Percentiles rank a stretch among this genome's conserved stretches.
These are phyloP conservation scores for Troglohyphantes excavatus DNA, from an alignment of 2,888 invertebrate genomes.

Conservation along the genomic window DNA sequence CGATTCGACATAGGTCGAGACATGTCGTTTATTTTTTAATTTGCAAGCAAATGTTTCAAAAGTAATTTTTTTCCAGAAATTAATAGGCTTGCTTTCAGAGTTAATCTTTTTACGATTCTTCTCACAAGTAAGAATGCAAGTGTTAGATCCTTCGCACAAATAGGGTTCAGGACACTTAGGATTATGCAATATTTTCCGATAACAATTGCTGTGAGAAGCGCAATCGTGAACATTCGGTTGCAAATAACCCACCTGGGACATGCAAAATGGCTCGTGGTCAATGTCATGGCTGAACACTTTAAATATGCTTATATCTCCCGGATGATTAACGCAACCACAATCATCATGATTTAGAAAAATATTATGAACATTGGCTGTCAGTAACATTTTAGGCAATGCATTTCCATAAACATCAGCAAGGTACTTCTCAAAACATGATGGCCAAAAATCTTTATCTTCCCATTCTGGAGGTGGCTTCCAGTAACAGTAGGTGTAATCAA, in stretches of 20 bases:
- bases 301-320: slow-evolving; percentile 33
- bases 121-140: slow-evolving; percentile 45
- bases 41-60: slow-evolving; percentile 44
- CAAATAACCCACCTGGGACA: neutral
- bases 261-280: neutral
- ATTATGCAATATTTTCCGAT: slow-evolving; percentile 22
- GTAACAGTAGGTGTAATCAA: slow-evolving; percentile 50
- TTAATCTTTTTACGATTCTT: neutral
- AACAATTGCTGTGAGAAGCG: slow-evolving; percentile 34
- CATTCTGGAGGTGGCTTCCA: slow-evolving; percentile 49
- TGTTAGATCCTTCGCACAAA: slow-evolving; percentile 29
- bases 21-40: slow-evolving; percentile 14
- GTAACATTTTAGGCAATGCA: slow-evolving; percentile 41
- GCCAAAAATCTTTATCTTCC: neutral
- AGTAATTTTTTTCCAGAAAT: slow-evolving; percentile 41
- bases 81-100: neutral
- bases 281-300: neutral
- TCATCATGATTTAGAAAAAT: slow-evolving; percentile 27
- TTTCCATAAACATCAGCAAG: slow-evolving; percentile 37
- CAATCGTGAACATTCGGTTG: slow-evolving; percentile 15
- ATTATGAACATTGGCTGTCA: slow-evolving; percentile 48
- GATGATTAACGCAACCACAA: slow-evolving; percentile 4
- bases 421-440: slow-evolving; percentile 62
- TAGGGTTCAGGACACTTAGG: slow-evolving; percentile 41
- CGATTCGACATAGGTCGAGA: slow-evolving; percentile 26